A percentile compares a stretch with the other conserved stretches of the same genome.
Conservation (phyloP, 2,888 invertebrate species). For the Cecidostiba fungosa region DNA sequence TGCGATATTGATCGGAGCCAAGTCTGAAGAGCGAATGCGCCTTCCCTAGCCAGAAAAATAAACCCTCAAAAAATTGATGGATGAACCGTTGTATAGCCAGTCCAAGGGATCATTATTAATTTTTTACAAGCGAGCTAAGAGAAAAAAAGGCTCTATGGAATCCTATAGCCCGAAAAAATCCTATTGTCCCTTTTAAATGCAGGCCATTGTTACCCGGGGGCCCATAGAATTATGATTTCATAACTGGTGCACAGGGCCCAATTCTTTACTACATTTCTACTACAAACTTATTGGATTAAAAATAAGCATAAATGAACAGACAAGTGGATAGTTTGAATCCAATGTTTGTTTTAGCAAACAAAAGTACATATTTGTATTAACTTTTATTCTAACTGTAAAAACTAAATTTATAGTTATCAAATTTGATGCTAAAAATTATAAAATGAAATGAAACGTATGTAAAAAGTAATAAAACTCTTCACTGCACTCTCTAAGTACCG, state of each 20-base stretch:
- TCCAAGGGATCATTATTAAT: constrained; percentile 72
- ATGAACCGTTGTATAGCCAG: constrained; percentile 62
- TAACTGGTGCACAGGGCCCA: constrained; percentile 55
- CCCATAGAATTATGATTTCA: constrained; percentile 74
- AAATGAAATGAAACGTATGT: neutral
- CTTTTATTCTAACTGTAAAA: neutral
- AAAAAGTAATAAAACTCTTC: neutral
- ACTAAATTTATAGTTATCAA: neutral
- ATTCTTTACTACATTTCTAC: neutral
- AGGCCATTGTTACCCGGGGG: constrained; percentile 67
- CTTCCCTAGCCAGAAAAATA: constrained; percentile 50
- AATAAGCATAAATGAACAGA: neutral
- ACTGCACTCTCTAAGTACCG: constrained; percentile 3
- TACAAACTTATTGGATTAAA: neutral
- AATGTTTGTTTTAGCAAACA: neutral
- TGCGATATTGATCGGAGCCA: constrained; percentile 77
- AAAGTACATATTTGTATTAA: neutral
- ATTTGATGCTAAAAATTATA: neutral
- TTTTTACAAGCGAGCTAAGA: constrained; percentile 34
- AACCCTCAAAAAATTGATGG: constrained; percentile 50
- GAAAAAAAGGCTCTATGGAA: constrained; percentile 32
- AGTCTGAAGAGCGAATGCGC: constrained; percentile 46
- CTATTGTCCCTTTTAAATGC: constrained; percentile 67
- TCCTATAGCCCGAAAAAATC: constrained; percentile 66
- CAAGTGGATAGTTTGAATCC: neutral